Evolutionary conservation across 2,888 invertebrate species (phyloP).

Genomic region (Halictus ligatus): DNA sequence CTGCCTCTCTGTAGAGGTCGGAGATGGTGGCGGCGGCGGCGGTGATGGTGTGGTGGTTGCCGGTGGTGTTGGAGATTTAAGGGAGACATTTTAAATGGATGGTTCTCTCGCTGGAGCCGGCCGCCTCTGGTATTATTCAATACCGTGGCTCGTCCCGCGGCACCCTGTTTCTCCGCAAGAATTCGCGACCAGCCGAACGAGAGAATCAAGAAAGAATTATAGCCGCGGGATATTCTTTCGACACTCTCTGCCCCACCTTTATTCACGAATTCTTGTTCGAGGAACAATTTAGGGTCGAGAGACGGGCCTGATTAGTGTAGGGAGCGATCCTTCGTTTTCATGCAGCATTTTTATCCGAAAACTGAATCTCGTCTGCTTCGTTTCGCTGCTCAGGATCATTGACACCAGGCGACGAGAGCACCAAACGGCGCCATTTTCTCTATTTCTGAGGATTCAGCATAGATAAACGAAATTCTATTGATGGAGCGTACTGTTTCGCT

Average conservation of each 20-base stretch:
- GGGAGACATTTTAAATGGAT: slow-evolving; percentile 82
- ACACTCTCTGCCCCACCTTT: neutral
- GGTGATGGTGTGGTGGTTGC: slow-evolving; percentile 77
- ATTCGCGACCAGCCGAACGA: slow-evolving; percentile 62
- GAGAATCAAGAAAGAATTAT: slow-evolving; percentile 41
- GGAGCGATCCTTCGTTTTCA: neutral
- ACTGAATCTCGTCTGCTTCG: neutral
- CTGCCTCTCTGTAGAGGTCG: slow-evolving; percentile 28
- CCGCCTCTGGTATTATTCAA: slow-evolving; percentile 74
- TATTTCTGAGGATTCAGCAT: fast-evolving
- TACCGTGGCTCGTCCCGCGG: slow-evolving; percentile 67
- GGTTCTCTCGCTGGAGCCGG: slow-evolving; percentile 83
- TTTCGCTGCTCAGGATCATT: neutral
- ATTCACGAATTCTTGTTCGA: neutral
- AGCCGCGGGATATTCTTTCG: slow-evolving; percentile 14
- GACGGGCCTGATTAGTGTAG: neutral
- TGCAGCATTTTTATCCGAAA: neutral
- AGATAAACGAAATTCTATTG: neutral
- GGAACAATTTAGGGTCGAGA: neutral
- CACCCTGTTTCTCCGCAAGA: slow-evolving; percentile 62
- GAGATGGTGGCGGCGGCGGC: slow-evolving; percentile 53
- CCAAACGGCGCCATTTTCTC: neutral
- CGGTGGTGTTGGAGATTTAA: slow-evolving; percentile 78
- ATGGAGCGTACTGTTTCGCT: neutral
- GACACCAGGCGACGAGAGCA: neutral